These are phyloP conservation scores for Sminthopsis crassicaudata DNA, from an alignment of 2,113 vertebrate genomes.

Conservation along the genomic window DNA sequence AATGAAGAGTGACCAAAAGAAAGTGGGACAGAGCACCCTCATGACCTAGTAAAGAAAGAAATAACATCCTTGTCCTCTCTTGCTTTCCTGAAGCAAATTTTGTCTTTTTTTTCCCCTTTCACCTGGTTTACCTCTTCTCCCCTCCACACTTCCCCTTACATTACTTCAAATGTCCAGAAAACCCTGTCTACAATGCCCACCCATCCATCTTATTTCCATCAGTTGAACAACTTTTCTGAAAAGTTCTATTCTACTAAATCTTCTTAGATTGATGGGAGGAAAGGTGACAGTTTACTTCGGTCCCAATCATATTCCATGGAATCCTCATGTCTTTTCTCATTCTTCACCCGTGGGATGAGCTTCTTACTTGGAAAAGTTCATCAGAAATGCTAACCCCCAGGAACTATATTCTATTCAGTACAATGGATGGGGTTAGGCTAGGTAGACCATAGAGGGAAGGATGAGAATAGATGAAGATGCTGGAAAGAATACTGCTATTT, in stretches of 20 bases:
- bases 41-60: not conserved
- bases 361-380: not conserved
- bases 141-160: not conserved
- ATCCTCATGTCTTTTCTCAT: not conserved
- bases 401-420: not conserved
- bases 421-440: not conserved
- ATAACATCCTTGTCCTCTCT: not conserved
- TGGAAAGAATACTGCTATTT: not conserved
- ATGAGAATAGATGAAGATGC: not conserved
- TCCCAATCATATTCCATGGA: no score
- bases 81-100: not conserved
- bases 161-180: not conserved
- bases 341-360: not conserved
- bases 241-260: not conserved
- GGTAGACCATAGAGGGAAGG: not conserved
- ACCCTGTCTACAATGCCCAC: not conserved
- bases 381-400: not conserved
- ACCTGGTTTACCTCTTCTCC: not conserved
- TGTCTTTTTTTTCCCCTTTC: not conserved
- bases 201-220: not conserved
- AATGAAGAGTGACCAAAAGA: not conserved
- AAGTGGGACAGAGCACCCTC: not conserved
- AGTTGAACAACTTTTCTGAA: not conserved
- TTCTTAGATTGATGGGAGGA: constrained; percentile 10
- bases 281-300: constrained; percentile 8